These are phyloP conservation scores for Meriones unguiculatus DNA, from an alignment of 2,113 vertebrate species.

Conservation along the genomic window DNA sequence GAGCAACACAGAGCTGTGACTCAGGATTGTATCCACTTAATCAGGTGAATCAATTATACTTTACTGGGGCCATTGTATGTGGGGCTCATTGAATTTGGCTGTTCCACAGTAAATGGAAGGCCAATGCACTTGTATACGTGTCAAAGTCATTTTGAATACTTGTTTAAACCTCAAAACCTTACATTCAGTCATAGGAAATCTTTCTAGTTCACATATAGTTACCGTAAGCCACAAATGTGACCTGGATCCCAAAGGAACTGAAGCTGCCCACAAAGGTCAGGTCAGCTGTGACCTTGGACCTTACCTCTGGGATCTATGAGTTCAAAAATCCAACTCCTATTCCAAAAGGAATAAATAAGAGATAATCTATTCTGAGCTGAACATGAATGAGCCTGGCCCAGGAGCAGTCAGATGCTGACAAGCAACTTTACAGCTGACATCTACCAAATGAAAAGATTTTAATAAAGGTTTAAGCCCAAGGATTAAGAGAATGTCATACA, in stretches of 20 bases:
- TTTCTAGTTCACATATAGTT: neutral
- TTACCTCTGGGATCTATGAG: neutral
- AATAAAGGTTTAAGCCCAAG: neutral
- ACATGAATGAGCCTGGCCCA: neutral
- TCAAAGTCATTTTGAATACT: neutral
- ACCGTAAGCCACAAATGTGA: neutral
- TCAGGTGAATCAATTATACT: neutral
- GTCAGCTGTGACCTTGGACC: neutral
- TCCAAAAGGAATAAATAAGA: neutral
- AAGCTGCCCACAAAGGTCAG: too few relatives aligned
- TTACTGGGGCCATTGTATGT: neutral
- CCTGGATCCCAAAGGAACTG: neutral
- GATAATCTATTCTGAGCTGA: neutral
- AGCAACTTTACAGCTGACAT: neutral
- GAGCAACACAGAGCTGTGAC: neutral
- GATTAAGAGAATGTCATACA: neutral
- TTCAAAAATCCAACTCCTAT: neutral
- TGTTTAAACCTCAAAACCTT: neutral
- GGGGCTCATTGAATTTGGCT: neutral
- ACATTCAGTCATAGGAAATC: neutral
- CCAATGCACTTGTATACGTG: neutral
- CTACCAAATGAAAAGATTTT: neutral
- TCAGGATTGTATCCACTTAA: neutral
- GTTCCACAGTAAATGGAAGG: neutral
- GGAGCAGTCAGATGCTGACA: neutral